Evolutionary conservation across 2,113 vertebrate genomes (phyloP), one percentile per base, ranked within the genome.

Genomic region (Colinus virginianus): DNA sequence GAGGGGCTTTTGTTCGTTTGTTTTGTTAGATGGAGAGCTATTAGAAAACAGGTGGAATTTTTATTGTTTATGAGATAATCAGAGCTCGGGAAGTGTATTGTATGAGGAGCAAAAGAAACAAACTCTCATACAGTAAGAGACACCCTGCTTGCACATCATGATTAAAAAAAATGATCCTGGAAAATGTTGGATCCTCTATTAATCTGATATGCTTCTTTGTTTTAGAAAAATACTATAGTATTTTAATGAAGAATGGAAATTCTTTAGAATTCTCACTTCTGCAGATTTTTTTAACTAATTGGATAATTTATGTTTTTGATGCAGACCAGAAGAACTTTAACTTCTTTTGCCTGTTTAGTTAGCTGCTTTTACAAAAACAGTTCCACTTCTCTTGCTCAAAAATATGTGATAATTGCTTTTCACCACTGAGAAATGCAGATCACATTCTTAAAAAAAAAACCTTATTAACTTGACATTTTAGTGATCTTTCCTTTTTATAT

Each of bases 1-100:
- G 7, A 19, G 6, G 3, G 4, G 4, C 38, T 64, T 5, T 46
- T 40, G 1, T 14, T 85, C 82, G 23, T 0, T 72, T 66, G 21
- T 30, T 38, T 66, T 58, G 10, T 42, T 26, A 80, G 63, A 42
- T 42, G 3, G 16, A 62, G 7, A 62, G 5, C 7, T 70, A 70
- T 70, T 49, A 75, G 36, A 75, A 74, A 84, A 36, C 5, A 43
- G 4, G 12, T 72, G 16, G 22, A 70, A 64, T 40, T 71, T 84
- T 3, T 80, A 28, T 36, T 69, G 3, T 71, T 88, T 63, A 46
- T n/a, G 63, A 71, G 40, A 40, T 14, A 66, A 53, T 74, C 15
- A 63, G 70, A 76, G 9, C 7, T 84, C 78, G 13, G 16, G 56
- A 71, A 80, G n/a, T 13, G 5, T 38, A 19, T 13, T 42, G 3